Base-by-base conservation (phyloP, 2,797 vertebrate species). In the Rhinoraja longicauda region DNA sequence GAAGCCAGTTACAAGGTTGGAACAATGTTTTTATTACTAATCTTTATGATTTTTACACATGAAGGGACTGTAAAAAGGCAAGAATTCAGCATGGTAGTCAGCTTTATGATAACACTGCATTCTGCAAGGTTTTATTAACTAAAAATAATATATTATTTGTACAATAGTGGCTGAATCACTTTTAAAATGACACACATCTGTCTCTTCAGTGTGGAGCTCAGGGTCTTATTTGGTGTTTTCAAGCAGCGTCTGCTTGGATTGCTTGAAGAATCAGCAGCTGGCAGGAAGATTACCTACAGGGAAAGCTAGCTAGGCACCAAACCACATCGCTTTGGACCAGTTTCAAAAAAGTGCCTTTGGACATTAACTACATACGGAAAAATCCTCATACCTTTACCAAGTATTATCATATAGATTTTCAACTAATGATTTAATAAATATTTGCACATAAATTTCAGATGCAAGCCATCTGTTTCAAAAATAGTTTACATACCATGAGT, bases 341-440 rank as follows among this genome's bases (percentile, higher is more conserved):
- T 84, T 84, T 84, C 81, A 84, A 84, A 84, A n/a, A 59, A 59
- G 53, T 59, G 53, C 53, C 53, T 84, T 84, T 59, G 81, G 24
- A 84, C 53, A 84, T 29, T 13, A 84, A 57, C 26, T 84, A 29
- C 53, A n/a, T 81, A 81, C 59, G 53, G 79, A 21, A 84, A 24
- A 59, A 3, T 84, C 81, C 53, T 59, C 81, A 84, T 10, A 82
- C 57, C 4, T 29, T 84, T 26, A 59, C 29, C n/a, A 90, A 90
- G 86, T 32, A 67, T 32, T 90, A 67, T 62, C 57, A 17, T 67
- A 32, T 64, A 29, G 1, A 67, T 90, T 67, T 67, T 90, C n/a
- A 62, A 32, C 12, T n/a, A 19, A 67, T 32, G 32, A 90, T 29
- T n/a, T 36, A 32, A 7, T 32, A 67, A 90, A 90, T 62, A 62